Evolutionary conservation across 2,113 vertebrate species (phyloP).

Genomic region (Parotia lawesii): DNA sequence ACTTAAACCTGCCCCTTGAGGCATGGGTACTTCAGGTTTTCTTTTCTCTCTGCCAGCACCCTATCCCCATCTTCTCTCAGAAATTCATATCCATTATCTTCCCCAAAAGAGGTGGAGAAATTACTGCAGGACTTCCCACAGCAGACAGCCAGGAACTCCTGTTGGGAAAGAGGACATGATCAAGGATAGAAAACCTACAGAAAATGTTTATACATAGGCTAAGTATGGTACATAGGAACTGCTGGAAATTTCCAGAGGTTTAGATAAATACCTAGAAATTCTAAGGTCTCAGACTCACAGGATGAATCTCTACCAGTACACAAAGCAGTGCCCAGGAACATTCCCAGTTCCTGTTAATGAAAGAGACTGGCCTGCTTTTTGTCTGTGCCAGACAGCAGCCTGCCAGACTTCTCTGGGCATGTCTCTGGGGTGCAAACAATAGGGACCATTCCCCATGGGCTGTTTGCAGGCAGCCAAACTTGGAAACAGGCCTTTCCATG

Average conservation of each 20-base stretch:
- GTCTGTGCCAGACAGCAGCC: background rate
- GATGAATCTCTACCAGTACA: background rate
- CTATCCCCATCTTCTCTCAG: background rate
- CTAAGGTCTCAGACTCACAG: background rate
- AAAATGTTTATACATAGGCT: background rate
- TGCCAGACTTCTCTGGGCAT: background rate
- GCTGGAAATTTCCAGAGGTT: background rate
- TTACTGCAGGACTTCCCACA: background rate
- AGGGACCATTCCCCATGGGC: background rate
- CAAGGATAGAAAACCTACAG: background rate
- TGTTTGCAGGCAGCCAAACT: background rate
- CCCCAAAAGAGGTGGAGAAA: background rate
- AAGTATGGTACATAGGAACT: background rate
- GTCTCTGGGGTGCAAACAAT: background rate
- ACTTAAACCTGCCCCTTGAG: background rate
- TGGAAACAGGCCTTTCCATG: background rate
- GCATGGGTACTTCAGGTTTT: background rate
- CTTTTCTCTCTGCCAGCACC: background rate
- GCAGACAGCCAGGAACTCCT: rapidly evolving
- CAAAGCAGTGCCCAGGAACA: background rate
- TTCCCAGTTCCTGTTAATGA: background rate
- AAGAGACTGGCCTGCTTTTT: background rate
- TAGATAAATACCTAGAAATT: background rate
- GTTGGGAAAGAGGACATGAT: background rate
- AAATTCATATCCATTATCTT: background rate